Base-by-base conservation (phyloP, 2,888 invertebrate species). In the Hipparchia sbordonii region DNA sequence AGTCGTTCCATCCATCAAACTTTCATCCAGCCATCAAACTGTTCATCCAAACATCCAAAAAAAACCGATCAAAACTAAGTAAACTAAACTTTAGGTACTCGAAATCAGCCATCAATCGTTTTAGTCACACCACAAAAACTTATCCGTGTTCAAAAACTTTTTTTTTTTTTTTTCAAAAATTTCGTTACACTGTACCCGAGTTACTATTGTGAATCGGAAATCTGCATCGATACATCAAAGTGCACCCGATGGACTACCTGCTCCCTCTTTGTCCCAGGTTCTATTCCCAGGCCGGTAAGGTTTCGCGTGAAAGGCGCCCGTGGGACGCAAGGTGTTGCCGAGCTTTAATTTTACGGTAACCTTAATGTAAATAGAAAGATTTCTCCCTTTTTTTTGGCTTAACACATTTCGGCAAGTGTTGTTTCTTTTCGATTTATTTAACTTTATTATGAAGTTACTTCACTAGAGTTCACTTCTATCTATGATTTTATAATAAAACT, bases 281-380 rank as follows among this genome's bases (percentile, higher is more conserved):
- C 80, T 76, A 78, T 79, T 82, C 77, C 82, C 82, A 77, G 79
- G 77, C 72, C 71, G 74, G 65, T 71, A 72, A 65, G 66, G 77
- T 82, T 77, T 78, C 79, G 70, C 54, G 60, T 72, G 71, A 73
- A 52, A 62, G 46, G 6, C 23, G 8, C 75, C 74, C 83, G 80
- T 63, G 80, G 80, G 83, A 77, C 75, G 79, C 82, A 84, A 86
- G 86, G 85, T 86, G 86, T 76, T 79, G n/a, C 56, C 45, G 10
- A 56, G 6, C 0, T 13, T 51, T 60, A 13, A 68, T 65, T 73
- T 75, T 54, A 73, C 70, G 65, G 46, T 65, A 59, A 57, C 56
- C 71, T 65, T 51, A 66, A 46, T 69, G 73, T 52, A 71, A 74
- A 69, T 66, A 69, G 68, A 74, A 56, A 72, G 48, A 51, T 56